Percentiles rank a stretch among this genome's conserved stretches.
phyloP scores from a whole-genome alignment of 2,113 vertebrate species.

The Onychorhynchus coronatus region DNA sequence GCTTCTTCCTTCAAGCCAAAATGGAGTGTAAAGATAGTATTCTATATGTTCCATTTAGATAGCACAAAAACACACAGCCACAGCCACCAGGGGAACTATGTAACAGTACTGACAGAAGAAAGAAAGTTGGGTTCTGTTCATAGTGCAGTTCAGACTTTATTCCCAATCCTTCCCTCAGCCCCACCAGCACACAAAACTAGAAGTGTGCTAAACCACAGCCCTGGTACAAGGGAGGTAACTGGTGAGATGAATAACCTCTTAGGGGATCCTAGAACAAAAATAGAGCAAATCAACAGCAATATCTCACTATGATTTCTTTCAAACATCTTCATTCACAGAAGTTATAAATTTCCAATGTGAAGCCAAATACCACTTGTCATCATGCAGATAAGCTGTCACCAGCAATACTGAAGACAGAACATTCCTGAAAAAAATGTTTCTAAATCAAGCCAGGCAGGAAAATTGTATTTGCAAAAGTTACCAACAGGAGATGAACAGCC shows the following conservation, averaged over 20 bases:
- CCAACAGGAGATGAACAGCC: neutral
- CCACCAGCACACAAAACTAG: neutral
- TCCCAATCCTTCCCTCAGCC: neutral
- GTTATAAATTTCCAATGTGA: neutral
- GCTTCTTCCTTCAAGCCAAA: neutral
- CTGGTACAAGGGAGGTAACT: neutral
- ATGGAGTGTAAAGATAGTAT: neutral
- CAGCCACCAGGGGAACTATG: neutral
- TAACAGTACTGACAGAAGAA: neutral
- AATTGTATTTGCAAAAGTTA: neutral
- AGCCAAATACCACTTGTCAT: neutral
- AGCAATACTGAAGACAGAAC: neutral
- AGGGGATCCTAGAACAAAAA: neutral
- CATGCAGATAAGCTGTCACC: neutral
- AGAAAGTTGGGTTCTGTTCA: neutral
- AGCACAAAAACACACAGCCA: neutral
- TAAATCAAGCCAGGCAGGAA: neutral
- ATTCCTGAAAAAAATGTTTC: neutral
- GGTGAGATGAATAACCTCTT: neutral
- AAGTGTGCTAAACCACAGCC: neutral
- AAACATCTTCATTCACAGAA: neutral
- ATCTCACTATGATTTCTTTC: neutral
- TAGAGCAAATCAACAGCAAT: neutral
- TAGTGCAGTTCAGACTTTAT: neutral
- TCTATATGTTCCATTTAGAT: neutral